phyloP scores from a whole-genome alignment of 1,140 invertebrate species.

The Leucophenga varia region DNA sequence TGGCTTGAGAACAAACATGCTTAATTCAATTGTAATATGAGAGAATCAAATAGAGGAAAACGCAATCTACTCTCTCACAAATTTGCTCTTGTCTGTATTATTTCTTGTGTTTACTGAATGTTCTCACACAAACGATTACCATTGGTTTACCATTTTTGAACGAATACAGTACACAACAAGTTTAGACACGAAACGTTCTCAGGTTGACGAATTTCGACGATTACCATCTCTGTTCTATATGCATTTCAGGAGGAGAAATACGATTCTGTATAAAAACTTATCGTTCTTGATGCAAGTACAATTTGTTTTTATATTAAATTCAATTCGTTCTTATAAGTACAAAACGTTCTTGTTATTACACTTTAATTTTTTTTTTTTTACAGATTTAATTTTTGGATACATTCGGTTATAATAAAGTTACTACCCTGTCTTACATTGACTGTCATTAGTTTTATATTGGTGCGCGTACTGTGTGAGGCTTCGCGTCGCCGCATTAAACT shows the following conservation, averaged over 20 bases:
- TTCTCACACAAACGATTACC: too few relatives aligned
- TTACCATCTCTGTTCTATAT: neutral
- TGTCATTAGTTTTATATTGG: conserved; percentile 77
- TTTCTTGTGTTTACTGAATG: too few relatives aligned
- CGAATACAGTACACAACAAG: too few relatives aligned
- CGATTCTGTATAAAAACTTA: conserved; percentile 35
- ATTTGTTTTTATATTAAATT: neutral
- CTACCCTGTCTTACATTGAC: conserved; percentile 83
- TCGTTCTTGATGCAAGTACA: too few relatives aligned
- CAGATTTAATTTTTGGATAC: conserved; percentile 83
- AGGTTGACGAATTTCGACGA: too few relatives aligned
- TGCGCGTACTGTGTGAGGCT: conserved; percentile 70
- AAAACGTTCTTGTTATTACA: neutral
- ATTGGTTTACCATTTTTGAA: too few relatives aligned
- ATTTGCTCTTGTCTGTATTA: too few relatives aligned
- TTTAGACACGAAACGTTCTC: too few relatives aligned
- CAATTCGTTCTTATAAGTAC: neutral
- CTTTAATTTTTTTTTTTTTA: neutral
- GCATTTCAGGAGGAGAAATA: conserved; percentile 11
- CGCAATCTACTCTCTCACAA: too few relatives aligned
- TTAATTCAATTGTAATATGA: too few relatives aligned
- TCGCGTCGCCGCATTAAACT: conserved; percentile 69
- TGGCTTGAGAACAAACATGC: too few relatives aligned
- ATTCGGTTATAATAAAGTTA: conserved; percentile 81
- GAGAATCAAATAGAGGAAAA: too few relatives aligned